Evolutionary conservation across 2,888 invertebrate species (phyloP), one percentile per base, ranked within the genome.

Genomic region (Linyphia triangularis): DNA sequence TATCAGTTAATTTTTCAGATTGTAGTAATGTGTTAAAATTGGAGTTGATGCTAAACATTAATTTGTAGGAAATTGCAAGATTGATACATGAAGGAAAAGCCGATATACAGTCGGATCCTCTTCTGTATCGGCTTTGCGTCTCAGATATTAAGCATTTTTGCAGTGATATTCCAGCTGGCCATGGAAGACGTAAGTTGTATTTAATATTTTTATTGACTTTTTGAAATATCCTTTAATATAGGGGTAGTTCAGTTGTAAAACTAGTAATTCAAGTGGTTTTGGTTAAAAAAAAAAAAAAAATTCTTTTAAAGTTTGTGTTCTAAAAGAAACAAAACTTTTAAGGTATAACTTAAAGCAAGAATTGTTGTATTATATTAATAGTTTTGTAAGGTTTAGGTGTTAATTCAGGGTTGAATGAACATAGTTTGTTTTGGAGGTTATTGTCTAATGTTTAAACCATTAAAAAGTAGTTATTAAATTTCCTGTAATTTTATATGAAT

Each of bases 51-150:
- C n/a, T 57, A 19, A 7, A 19, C 16, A n/a, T 40, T 63, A 7
- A 4, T 63, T 61, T 75, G 9, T 90, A 95, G 89, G 97, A 98
- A 93, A 96, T 99, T 24, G 97, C 97, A 0, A 95, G 96, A 91
- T 94, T 98, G 89, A 96, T 99, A 90, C 96, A 97, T 91, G 94
- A 94, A 91, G 95, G 96, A 0, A 96, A 96, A 92, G 96, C 97
- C 0, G 99, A 99, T 93, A 97, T 99, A 90, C 97, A 99, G 91
- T 96, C 97, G 0, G 99, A 99, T 94, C 98, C 98, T 0, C 93
- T 97, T 70, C 93, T 99, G 86, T 96, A 98, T 92, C 94, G 96
- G 90, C 96, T 97, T 0, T 99, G 99, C 92, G 95, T 96, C 9
- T 93, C 96, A 24, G 99, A 99, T 93, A 91, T 94, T 37, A 91